phyloP scores from a whole-genome alignment of 2,888 invertebrate genomes.

The Hecatera dysodea region DNA sequence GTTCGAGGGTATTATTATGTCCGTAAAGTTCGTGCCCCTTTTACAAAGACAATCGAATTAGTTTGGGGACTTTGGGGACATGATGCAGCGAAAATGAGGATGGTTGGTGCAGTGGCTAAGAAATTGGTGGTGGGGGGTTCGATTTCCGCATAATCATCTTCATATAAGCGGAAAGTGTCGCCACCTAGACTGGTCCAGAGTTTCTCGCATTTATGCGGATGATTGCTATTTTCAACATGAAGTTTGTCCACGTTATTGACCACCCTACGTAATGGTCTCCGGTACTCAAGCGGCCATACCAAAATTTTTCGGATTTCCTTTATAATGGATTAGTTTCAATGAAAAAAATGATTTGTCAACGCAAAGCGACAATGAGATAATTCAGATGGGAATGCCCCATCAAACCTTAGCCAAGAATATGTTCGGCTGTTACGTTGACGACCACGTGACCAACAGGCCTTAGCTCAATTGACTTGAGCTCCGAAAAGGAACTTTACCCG shows the following conservation, averaged over 20 bases:
- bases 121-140: no score
- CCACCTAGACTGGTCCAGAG: not conserved
- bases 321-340: no score
- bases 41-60: slow-evolving; percentile 40
- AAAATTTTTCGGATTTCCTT: no score
- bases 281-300: no score
- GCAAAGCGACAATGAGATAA: no score
- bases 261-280: no score
- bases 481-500: not conserved
- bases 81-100: slow-evolving; percentile 2
- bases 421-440: not conserved
- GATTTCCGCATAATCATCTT: not conserved
- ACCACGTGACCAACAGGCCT: not conserved
- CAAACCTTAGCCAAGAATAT: not conserved
- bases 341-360: no score
- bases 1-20: slow-evolving; percentile 19
- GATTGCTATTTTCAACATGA: no score
- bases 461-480: not conserved
- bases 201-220: no score
- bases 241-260: no score
- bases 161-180: not conserved
- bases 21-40: slow-evolving; percentile 24
- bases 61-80: slow-evolving; percentile 12
- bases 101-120: not conserved
- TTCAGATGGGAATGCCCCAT: no score